Evolutionary conservation across 2,797 vertebrate genomes (phyloP).

Genomic region (Oryzias dopingdopingensis): DNA sequence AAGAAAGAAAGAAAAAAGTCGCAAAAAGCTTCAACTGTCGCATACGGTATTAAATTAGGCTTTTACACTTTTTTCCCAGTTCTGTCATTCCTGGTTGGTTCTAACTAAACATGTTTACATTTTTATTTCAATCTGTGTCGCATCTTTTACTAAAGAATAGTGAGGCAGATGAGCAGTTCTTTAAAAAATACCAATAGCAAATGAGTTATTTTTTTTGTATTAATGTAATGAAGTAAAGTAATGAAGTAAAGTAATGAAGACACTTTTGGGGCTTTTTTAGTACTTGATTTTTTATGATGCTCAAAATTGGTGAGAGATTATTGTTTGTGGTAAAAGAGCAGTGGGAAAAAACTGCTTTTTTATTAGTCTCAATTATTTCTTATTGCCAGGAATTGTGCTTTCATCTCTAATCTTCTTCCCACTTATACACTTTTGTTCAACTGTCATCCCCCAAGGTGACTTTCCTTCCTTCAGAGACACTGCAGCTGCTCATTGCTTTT

Average conservation of each 20-base stretch:
- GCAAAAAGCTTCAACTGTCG: background rate
- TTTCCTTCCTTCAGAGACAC: conserved; percentile 70
- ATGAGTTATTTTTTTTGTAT: too few species aligned
- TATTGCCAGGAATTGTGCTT: conserved; percentile 44
- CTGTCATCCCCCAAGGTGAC: conserved; percentile 74
- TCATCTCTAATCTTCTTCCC: conserved; percentile 41
- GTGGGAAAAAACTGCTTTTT: conserved; percentile 24
- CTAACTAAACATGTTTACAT: background rate
- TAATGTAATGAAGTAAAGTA: too few species aligned
- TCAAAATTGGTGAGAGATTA: conserved; percentile 12
- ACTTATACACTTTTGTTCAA: conserved; percentile 45
- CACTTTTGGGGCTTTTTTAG: conserved; percentile 24
- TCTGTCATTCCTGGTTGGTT: conserved; percentile 5
- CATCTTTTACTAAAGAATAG: background rate
- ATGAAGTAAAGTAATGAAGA: too few species aligned
- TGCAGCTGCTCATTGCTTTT: conserved; percentile 74
- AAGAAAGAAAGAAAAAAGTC: background rate
- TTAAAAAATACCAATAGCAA: too few species aligned
- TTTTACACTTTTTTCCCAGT: background rate
- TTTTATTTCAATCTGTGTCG: conserved; percentile 6
- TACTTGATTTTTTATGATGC: conserved; percentile 4
- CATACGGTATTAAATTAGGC: background rate
- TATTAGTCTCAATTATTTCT: conserved; percentile 59
- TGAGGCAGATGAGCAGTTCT: too few species aligned
- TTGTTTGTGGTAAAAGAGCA: too few species aligned